Evolutionary conservation across 2,888 invertebrate species (phyloP).

Genomic region (Norana najaformis): DNA sequence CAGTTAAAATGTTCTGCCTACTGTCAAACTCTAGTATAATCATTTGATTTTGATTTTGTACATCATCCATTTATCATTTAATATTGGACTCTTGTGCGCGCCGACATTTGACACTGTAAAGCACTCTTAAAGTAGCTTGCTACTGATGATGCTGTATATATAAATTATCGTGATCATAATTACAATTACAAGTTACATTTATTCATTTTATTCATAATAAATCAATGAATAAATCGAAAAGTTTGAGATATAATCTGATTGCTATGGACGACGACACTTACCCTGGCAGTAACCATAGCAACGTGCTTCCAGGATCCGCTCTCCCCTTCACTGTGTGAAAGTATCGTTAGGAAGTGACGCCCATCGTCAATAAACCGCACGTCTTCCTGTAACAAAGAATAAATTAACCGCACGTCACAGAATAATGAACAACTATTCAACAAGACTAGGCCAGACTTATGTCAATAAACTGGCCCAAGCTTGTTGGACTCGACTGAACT

Average conservation of each 20-base stretch:
- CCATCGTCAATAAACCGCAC: constrained; percentile 42
- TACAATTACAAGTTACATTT: no score
- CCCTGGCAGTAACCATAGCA: constrained; percentile 54
- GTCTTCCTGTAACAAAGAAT: constrained; percentile 37
- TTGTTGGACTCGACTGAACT: background rate
- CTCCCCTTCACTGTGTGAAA: constrained; percentile 57
- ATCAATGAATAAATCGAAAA: background rate
- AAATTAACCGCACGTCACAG: background rate
- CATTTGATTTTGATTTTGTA: no score
- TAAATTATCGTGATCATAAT: no score
- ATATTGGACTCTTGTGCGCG: no score
- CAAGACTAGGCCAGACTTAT: background rate
- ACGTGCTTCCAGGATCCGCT: constrained; percentile 62
- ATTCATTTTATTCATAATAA: background rate
- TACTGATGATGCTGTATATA: no score
- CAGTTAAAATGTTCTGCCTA: no score
- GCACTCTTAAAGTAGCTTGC: no score
- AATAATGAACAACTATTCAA: background rate
- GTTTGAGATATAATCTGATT: background rate
- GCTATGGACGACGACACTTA: constrained; percentile 27
- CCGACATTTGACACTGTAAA: no score
- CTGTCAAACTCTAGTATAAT: no score
- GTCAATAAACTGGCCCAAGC: background rate
- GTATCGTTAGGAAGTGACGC: constrained; percentile 55
- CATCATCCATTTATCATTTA: no score